A percentile compares a stretch with the other conserved stretches of the same genome.
These are phyloP conservation scores for Stictonetta naevosa DNA, from an alignment of 2,113 vertebrate species.

Conservation along the genomic window DNA sequence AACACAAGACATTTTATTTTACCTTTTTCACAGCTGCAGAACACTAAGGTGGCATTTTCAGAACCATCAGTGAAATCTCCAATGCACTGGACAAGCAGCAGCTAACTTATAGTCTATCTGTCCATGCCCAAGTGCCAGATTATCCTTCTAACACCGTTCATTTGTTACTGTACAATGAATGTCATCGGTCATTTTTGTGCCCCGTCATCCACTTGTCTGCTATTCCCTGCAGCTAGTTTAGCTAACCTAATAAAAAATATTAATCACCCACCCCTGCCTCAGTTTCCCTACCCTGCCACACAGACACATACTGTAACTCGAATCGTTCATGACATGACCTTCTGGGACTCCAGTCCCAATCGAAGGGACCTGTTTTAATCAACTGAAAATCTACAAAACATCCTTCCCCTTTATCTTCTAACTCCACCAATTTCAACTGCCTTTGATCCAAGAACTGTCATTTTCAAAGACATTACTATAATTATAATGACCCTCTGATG, in stretches of 20 bases:
- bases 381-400: not conserved
- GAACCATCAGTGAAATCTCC: not conserved
- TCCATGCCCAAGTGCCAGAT: not conserved
- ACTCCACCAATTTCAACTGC: not conserved
- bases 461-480: not conserved
- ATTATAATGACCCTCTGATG: not conserved
- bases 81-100: not conserved
- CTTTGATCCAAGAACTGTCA: not conserved
- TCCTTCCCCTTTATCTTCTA: not conserved
- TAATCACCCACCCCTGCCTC: not conserved
- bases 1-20: not conserved
- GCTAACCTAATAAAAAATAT: not conserved
- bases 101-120: not conserved
- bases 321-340: accelerated
- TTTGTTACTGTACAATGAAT: not conserved
- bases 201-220: not conserved
- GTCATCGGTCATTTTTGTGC: not conserved
- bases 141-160: not conserved
- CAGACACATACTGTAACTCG: not conserved
- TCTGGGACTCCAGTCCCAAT: not conserved
- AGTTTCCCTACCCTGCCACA: not conserved
- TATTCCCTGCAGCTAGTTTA: not conserved
- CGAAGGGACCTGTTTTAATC: not conserved
- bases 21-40: not conserved
- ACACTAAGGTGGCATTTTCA: not conserved